These are phyloP conservation scores for Lissocephala sabroskyi DNA, from an alignment of 2,888 invertebrate species.

Conservation along the genomic window DNA sequence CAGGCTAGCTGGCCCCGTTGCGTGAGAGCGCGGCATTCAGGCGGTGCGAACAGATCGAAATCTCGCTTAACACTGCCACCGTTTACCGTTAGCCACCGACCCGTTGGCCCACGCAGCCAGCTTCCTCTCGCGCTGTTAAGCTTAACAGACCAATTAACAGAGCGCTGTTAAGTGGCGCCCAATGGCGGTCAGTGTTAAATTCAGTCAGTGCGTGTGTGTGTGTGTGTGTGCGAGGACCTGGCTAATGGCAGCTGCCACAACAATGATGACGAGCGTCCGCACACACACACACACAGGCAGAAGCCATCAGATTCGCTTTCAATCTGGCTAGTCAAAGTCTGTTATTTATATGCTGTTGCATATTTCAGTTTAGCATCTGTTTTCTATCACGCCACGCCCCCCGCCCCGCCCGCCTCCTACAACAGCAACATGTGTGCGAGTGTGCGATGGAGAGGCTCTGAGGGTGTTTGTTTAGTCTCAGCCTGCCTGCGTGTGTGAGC, in stretches of 20 bases:
- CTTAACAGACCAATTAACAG: too few species aligned
- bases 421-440: slow-evolving; percentile 5
- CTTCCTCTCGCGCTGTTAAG: slow-evolving; percentile 7
- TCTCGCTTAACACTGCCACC: slow-evolving; percentile 58
- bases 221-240: background rate
- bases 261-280: too few species aligned
- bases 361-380: slow-evolving; percentile 50
- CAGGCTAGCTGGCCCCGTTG: too few species aligned
- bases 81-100: too few species aligned
- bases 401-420: background rate
- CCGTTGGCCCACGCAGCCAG: slow-evolving; percentile 19
- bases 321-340: slow-evolving; percentile 55
- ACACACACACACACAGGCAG: too few species aligned
- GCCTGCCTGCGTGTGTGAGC: background rate
- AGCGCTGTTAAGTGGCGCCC: slow-evolving; percentile 14
- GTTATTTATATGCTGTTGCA: slow-evolving; percentile 57
- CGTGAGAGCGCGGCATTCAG: slow-evolving; percentile 16
- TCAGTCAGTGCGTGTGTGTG: slow-evolving; percentile 3
- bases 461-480: slow-evolving; percentile 3
- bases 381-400: slow-evolving; percentile 52
- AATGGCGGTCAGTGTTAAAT: slow-evolving; percentile 51
- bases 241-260: slow-evolving; percentile 17
- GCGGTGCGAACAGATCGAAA: slow-evolving; percentile 50
- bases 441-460: slow-evolving; percentile 16
- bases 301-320: slow-evolving; percentile 13